Evolutionary conservation across 2,797 vertebrate genomes (phyloP).

Genomic region (Hoplostethus atlanticus): DNA sequence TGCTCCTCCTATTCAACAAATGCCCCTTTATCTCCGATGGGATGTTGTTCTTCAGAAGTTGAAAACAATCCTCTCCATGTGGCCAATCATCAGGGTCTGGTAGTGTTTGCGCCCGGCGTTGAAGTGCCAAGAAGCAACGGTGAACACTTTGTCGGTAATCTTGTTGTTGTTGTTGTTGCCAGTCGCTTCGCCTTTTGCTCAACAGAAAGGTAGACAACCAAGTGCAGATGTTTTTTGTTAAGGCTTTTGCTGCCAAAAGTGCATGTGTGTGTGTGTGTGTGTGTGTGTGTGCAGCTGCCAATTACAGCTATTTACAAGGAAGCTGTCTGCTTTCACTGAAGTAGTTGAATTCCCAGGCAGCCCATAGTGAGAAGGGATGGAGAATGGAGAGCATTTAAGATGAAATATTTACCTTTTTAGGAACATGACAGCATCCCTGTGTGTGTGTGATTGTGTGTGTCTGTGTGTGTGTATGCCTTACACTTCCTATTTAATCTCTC

Average conservation of each 20-base stretch:
- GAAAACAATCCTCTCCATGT: conserved; percentile 54
- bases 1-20: conserved; percentile 44
- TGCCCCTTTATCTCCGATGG: conserved; percentile 55
- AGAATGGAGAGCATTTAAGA: conserved; percentile 53
- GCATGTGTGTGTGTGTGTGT: conserved; percentile 28
- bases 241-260: conserved; percentile 54
- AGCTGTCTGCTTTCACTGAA: conserved; percentile 74
- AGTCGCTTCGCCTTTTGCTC: conserved; percentile 68
- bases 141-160: conserved; percentile 63
- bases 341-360: conserved; percentile 74
- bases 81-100: conserved; percentile 60
- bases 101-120: conserved; percentile 66
- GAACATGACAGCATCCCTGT: conserved; percentile 20
- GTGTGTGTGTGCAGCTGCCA: conserved; percentile 54
- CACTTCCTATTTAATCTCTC: conserved; percentile 20
- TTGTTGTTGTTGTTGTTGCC: conserved; percentile 74
- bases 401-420: conserved; percentile 72
- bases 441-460: conserved; percentile 7
- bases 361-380: conserved; percentile 60
- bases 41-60: conserved; percentile 35
- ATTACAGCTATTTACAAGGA: conserved; percentile 73
- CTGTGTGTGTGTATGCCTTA: neutral
- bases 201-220: conserved; percentile 72
- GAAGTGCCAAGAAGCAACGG: conserved; percentile 75
- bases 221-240: conserved; percentile 83